A percentile compares a stretch with the other conserved stretches of the same genome.
phyloP scores from a whole-genome alignment of 2,797 vertebrate genomes.

The Eulemur coronatus region DNA sequence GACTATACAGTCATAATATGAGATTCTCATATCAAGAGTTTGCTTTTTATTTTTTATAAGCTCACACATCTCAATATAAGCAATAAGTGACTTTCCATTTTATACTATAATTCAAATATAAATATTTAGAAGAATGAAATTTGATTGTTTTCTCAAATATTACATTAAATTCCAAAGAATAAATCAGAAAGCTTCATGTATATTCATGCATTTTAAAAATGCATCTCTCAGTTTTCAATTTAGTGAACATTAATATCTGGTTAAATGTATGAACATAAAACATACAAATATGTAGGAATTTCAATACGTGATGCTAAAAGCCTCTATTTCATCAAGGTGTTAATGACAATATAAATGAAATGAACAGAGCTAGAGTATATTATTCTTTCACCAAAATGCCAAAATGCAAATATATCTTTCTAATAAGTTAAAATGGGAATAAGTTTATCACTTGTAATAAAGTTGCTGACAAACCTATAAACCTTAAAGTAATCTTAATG shows the following conservation, averaged over 20 bases:
- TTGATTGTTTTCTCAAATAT: constrained; percentile 53
- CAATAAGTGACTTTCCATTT: background rate
- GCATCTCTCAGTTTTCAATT: constrained; percentile 38
- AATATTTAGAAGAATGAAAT: constrained; percentile 59
- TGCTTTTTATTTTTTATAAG: constrained; percentile 7
- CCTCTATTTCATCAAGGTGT: constrained; percentile 47
- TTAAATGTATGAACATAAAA: constrained; percentile 56
- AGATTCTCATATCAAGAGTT: background rate
- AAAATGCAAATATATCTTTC: constrained; percentile 63
- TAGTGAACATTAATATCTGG: constrained; percentile 59
- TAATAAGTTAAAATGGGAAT: constrained; percentile 51
- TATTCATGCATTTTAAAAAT: constrained; percentile 60
- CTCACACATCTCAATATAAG: background rate
- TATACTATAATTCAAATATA: constrained; percentile 52
- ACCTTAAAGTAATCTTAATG: background rate
- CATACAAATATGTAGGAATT: constrained; percentile 46
- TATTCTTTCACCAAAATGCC: constrained; percentile 22
- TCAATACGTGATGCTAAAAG: constrained; percentile 39
- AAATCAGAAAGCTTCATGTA: constrained; percentile 41
- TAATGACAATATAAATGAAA: constrained; percentile 65
- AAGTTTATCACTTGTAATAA: constrained; percentile 40
- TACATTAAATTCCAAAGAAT: constrained; percentile 37
- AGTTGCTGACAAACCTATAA: background rate
- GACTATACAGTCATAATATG: background rate
- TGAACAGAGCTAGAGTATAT: background rate